Evolutionary conservation across 2,797 vertebrate species (phyloP).

Genomic region (Poecilia picta): DNA sequence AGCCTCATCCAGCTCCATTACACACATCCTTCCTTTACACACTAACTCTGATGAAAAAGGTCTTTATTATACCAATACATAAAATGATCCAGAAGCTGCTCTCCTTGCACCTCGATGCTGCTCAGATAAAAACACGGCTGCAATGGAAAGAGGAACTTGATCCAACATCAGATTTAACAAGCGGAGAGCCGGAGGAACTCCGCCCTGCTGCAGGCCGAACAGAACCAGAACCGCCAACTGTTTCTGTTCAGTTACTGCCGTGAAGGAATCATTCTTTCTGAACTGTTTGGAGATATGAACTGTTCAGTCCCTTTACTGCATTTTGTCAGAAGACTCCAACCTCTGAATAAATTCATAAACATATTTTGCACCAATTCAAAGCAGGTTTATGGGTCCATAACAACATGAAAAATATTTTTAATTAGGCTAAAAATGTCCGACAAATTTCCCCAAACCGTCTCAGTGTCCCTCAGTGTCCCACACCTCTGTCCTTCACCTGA

Average conservation of each 20-base stretch:
- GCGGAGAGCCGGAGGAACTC: constrained; percentile 21
- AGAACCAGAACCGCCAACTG: constrained; percentile 12
- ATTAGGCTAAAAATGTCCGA: not conserved
- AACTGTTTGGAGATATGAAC: not conserved
- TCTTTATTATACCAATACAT: not conserved
- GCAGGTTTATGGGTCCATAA: not conserved
- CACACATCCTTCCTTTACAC: constrained; percentile 1
- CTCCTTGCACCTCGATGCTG: constrained; percentile 21
- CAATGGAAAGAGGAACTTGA: constrained; percentile 70
- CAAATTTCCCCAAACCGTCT: not conserved
- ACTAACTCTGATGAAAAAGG: not conserved
- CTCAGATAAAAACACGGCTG: constrained; percentile 49
- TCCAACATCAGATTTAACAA: constrained; percentile 66
- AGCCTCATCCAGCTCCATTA: constrained; percentile 45
- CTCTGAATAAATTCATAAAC: not conserved
- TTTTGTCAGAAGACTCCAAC: not conserved
- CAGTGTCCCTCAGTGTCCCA: not conserved
- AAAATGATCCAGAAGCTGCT: not conserved
- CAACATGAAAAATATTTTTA: not conserved
- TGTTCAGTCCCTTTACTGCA: constrained; percentile 23
- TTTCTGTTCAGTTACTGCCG: no score
- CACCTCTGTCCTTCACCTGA: constrained; percentile 9
- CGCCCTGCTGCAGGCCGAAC: constrained; percentile 35
- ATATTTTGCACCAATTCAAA: constrained; percentile 4
- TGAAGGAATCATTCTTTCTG: no score